Evolutionary conservation across 2,113 vertebrate genomes (phyloP).

Genomic region (Heptranchias perlo): DNA sequence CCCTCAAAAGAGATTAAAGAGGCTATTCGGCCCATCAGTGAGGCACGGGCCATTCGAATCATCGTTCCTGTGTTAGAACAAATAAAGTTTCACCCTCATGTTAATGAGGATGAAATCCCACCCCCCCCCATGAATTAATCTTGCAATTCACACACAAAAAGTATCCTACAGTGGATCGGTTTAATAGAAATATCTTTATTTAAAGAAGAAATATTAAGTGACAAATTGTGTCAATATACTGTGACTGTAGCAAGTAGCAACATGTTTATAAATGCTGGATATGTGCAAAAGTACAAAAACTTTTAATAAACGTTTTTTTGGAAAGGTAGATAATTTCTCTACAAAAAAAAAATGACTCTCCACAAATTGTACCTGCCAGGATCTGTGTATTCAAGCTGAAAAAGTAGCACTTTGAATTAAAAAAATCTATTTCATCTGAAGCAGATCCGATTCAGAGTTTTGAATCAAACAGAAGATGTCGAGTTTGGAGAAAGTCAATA

Average conservation of each 20-base stretch:
- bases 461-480: not conserved
- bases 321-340: not conserved
- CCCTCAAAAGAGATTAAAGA: too few species aligned
- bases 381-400: not conserved
- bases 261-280: not conserved
- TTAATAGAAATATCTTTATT: slow-evolving; percentile 14
- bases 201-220: not conserved
- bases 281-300: not conserved
- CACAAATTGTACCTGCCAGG: not conserved
- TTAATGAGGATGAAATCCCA: not conserved
- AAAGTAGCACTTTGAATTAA: not conserved
- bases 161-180: not conserved
- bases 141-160: not conserved
- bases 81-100: not conserved
- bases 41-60: not conserved
- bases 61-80: not conserved
- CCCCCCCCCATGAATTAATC: not conserved
- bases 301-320: not conserved
- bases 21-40: too few species aligned
- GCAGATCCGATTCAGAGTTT: not conserved
- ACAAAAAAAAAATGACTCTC: not conserved
- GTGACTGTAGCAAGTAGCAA: not conserved
- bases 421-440: not conserved
- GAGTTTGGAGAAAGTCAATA: not conserved
- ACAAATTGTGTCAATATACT: not conserved